phyloP scores from a whole-genome alignment of 2,113 vertebrate genomes.

The Herpetotheres cachinnans region DNA sequence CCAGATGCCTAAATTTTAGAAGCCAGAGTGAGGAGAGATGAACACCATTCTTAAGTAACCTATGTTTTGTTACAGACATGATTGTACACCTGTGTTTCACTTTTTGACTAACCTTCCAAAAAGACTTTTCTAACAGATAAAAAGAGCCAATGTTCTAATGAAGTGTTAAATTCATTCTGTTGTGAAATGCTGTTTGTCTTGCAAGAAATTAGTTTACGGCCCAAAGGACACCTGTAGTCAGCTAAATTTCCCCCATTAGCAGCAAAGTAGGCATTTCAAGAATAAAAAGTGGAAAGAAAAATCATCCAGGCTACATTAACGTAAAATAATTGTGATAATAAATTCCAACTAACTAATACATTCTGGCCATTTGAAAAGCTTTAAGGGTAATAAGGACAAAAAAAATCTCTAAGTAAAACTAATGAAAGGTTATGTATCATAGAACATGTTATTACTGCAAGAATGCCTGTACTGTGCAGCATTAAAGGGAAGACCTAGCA shows the following conservation, averaged over 20 bases:
- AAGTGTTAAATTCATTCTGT: not conserved
- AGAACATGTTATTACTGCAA: not conserved
- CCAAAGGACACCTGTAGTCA: not conserved
- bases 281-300: not conserved
- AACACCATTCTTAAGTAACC: not conserved
- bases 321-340: not conserved
- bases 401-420: slow-evolving; percentile 1
- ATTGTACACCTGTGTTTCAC: not conserved
- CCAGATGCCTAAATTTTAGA: not conserved
- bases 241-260: not conserved
- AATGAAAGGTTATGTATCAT: not conserved
- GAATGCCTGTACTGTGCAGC: not conserved
- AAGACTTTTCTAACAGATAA: not conserved
- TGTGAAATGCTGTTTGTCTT: not conserved
- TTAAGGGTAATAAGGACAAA: not conserved
- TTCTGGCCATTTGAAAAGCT: not conserved
- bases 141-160: not conserved
- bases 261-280: not conserved
- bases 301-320: not conserved
- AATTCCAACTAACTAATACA: not conserved
- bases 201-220: not conserved
- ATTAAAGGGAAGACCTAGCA: not conserved
- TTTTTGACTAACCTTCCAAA: not conserved
- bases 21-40: not conserved
- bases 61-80: not conserved